These are phyloP conservation scores for Pseudomyrmex pallidus DNA, from an alignment of 1,140 invertebrate species.

Conservation along the genomic window DNA sequence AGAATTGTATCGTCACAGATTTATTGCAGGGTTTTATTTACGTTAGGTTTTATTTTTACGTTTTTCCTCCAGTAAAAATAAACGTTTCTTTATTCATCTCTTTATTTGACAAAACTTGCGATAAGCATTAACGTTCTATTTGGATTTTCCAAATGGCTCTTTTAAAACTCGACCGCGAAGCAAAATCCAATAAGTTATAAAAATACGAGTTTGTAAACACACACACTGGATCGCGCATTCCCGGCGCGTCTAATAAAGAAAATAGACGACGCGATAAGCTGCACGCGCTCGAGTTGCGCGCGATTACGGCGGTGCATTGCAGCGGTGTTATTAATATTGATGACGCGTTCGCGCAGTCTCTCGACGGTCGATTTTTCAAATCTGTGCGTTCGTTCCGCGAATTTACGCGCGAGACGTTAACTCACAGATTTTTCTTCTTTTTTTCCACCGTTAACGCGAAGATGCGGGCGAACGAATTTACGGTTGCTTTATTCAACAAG, in stretches of 20 bases:
- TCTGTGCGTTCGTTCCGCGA: neutral
- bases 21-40: too few relatives aligned
- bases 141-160: too few relatives aligned
- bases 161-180: too few relatives aligned
- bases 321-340: constrained; percentile 50
- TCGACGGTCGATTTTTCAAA: constrained; percentile 17
- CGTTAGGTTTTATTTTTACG: too few relatives aligned
- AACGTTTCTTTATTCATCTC: too few relatives aligned
- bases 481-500: constrained; percentile 54
- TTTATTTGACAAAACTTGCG: too few relatives aligned
- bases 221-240: neutral
- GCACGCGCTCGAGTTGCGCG: neutral
- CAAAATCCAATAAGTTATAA: too few relatives aligned
- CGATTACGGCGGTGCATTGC: constrained; percentile 27
- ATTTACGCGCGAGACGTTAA: neutral
- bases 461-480: neutral
- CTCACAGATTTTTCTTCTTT: neutral
- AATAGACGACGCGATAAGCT: constrained; percentile 12
- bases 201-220: too few relatives aligned
- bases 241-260: constrained; percentile 1
- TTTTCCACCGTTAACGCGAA: constrained; percentile 1
- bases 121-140: too few relatives aligned
- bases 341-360: constrained; percentile 1
- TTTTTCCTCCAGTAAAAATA: too few relatives aligned
- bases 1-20: neutral